Conservation (phyloP, 2,888 invertebrate species). For the Acrobeloides nanus region DNA sequence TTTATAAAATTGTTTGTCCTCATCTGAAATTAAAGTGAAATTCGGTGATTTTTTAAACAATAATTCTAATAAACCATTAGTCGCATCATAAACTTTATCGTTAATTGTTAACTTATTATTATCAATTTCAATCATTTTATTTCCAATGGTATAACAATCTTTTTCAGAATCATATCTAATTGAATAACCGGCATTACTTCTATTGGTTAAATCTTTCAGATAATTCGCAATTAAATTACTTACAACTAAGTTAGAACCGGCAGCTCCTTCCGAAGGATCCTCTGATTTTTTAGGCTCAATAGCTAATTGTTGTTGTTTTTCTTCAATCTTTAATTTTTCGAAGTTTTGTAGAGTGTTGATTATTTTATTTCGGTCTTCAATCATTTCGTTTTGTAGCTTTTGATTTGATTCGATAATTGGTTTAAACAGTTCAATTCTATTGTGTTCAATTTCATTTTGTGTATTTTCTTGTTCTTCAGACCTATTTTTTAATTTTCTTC, state of each 20-base stretch:
- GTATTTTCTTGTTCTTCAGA: slow-evolving; percentile 17
- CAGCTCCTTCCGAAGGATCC: too few relatives aligned
- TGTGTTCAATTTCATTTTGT: slow-evolving; percentile 26
- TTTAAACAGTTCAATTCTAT: slow-evolving; percentile 31
- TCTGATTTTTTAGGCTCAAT: too few relatives aligned
- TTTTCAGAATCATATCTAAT: slow-evolving; percentile 16
- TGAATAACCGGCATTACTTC: slow-evolving; percentile 31
- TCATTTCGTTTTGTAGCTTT: slow-evolving; percentile 30
- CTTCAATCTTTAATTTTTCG: slow-evolving; percentile 8
- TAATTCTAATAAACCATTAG: slow-evolving; percentile 31
- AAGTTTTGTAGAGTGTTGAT: slow-evolving; percentile 29
- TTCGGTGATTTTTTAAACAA: slow-evolving; percentile 31
- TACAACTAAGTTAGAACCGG: too few relatives aligned
- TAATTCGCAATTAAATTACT: slow-evolving; percentile 25
- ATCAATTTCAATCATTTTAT: slow-evolving; percentile 26
- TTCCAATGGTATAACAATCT: slow-evolving; percentile 27
- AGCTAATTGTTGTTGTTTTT: slow-evolving; percentile 15
- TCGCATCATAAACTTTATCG: too few relatives aligned
- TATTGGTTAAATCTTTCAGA: slow-evolving; percentile 27
- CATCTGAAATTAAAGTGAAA: slow-evolving; percentile 11
- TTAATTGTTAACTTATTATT: slow-evolving; percentile 24
- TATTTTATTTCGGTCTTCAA: slow-evolving; percentile 33
- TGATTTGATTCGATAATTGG: slow-evolving; percentile 32
- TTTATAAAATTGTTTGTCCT: slow-evolving; percentile 25
- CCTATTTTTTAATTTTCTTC: slow-evolving; percentile 29